These are phyloP conservation scores for Polymixis flavicincta DNA, from an alignment of 2,888 invertebrate species.

Conservation along the genomic window DNA sequence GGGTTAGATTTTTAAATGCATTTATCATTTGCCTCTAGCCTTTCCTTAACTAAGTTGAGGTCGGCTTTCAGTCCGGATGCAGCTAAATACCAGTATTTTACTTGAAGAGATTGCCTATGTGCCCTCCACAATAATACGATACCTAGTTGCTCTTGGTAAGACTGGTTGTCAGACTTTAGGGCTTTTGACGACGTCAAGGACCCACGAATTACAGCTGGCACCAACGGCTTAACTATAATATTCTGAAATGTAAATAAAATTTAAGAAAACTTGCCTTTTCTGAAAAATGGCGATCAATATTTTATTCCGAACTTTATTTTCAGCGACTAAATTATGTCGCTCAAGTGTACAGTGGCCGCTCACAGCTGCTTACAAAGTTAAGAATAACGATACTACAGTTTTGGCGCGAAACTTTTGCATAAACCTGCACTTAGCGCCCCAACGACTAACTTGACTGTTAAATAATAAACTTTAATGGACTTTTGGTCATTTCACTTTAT, in stretches of 20 bases:
- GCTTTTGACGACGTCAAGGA: too few relatives aligned
- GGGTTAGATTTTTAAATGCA: not conserved
- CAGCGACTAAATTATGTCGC: slow-evolving; percentile 57
- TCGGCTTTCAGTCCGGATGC: too few relatives aligned
- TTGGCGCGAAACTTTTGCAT: slow-evolving; percentile 70
- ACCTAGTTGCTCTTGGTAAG: too few relatives aligned
- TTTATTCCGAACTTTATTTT: slow-evolving; percentile 60
- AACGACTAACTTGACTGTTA: slow-evolving; percentile 68
- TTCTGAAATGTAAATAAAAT: not conserved
- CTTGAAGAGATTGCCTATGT: too few relatives aligned
- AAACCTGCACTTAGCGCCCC: slow-evolving; percentile 72
- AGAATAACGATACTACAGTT: slow-evolving; percentile 75
- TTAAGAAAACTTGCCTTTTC: not conserved
- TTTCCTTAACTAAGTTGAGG: too few relatives aligned
- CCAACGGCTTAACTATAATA: too few relatives aligned
- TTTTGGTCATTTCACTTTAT: slow-evolving; percentile 66
- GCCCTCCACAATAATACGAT: too few relatives aligned
- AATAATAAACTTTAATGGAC: slow-evolving; percentile 73
- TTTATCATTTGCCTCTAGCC: not conserved
- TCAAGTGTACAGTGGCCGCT: slow-evolving; percentile 60
- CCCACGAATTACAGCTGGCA: too few relatives aligned
- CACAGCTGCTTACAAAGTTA: slow-evolving; percentile 75
- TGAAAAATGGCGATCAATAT: slow-evolving; percentile 48
- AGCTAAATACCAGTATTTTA: too few relatives aligned
- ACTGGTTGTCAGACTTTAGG: too few relatives aligned